Evolutionary conservation across 1,140 invertebrate species (phyloP), one percentile per base, ranked within the genome.

Genomic region (Hycleus cichorii): DNA sequence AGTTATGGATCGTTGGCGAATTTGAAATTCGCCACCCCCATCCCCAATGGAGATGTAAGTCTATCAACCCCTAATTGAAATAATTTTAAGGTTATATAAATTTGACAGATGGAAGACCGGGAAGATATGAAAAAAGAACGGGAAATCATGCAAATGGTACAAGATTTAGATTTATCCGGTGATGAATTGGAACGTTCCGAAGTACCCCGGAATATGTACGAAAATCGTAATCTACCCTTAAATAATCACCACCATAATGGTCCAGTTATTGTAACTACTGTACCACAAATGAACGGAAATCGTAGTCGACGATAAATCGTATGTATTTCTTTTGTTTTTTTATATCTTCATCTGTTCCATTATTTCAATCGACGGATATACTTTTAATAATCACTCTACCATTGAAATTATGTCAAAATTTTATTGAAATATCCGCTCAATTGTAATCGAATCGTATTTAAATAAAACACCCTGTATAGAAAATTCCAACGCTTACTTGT

Each of bases 91-190:
- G 18, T 18, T 32, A 7, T 32, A 7, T 32, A 32, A 32, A 32
- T 32, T 78, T 78, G 55, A 18, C 72, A 81, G 80, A 77, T 80
- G 69, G 79, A 80, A 72, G 80, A 80, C 69, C 75, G 80, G 45
- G 80, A 82, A 63, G 90, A 92, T 66, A 81, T 91, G 64, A 92
- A 93, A 69, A 93, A 93, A 71, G 90, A 93, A 72, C 78, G 90
- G 2, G 92, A 95, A 77, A 91, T 94, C 53, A 89, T 92, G 68
- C 92, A 95, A 73, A 82, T 95, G 82, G 89, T 94, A 57, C 88
- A 90, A 24, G 91, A 90, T 11, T 75, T 95, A 48, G 89, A 89
- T 66, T 77, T 95, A 6, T 89, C 89, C 42, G 88, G 88, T 0
- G 86, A 88, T 53, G 84, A 86, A 60, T 72, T 86, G 38, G 87